Evolutionary conservation across 2,113 vertebrate species (phyloP).

Genomic region (Artemisiospiza belli): DNA sequence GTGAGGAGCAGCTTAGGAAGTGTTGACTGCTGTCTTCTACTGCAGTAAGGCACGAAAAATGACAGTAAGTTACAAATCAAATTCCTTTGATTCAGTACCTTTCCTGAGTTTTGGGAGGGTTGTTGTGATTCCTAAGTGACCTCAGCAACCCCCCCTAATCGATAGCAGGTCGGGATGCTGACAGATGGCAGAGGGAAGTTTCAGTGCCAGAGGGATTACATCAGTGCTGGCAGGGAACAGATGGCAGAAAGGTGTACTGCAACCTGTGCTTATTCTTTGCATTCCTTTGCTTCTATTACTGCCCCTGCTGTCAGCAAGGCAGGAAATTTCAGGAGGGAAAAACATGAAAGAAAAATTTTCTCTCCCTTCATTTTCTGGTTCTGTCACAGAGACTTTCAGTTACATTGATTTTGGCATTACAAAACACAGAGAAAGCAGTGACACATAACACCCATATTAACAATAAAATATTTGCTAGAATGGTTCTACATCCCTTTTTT

Average conservation of each 20-base stretch:
- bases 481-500: background rate
- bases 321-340: background rate
- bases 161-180: background rate
- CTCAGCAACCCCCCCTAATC: background rate
- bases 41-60: constrained; percentile 29
- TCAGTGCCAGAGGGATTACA: constrained; percentile 3
- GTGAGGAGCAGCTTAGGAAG: background rate
- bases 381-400: background rate
- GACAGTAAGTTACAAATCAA: constrained; percentile 50
- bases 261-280: background rate
- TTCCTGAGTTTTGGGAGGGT: background rate
- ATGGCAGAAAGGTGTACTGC: background rate
- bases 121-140: constrained; percentile 16
- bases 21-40: constrained; percentile 12
- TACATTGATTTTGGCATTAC: background rate
- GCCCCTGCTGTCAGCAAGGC: background rate
- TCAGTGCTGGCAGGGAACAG: background rate
- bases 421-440: background rate
- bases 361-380: background rate
- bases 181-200: background rate
- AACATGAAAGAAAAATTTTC: background rate
- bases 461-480: background rate
- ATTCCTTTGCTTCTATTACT: background rate
- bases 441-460: background rate
- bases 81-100: background rate